Conservation (phyloP, 2,113 vertebrate species). For the Mystacornis crossleyi region DNA sequence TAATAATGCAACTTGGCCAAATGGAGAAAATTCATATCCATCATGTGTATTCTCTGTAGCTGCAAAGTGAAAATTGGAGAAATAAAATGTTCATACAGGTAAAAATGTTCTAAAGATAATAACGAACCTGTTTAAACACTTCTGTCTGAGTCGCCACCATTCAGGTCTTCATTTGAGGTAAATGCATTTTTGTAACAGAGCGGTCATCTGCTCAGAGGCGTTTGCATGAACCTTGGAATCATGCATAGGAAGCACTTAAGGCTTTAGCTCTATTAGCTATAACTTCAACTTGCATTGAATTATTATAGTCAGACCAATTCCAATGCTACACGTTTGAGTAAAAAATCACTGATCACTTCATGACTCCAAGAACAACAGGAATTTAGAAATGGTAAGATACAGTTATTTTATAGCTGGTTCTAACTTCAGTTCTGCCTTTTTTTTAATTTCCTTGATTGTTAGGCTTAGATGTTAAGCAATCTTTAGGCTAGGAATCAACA, state of each 20-base stretch:
- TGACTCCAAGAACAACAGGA: not conserved
- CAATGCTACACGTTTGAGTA: not conserved
- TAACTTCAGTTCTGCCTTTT: not conserved
- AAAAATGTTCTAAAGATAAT: not conserved
- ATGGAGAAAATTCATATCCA: not conserved
- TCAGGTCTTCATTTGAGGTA: not conserved
- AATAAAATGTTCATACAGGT: not conserved
- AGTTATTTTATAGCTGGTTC: not conserved
- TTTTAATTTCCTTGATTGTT: not conserved
- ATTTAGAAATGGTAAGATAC: not conserved
- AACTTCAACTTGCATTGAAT: not conserved
- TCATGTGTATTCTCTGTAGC: not conserved
- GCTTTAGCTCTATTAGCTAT: not conserved
- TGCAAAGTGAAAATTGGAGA: not conserved
- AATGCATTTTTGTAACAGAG: not conserved
- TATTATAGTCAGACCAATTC: not conserved
- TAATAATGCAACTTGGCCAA: constrained; percentile 7
- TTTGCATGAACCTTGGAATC: not conserved
- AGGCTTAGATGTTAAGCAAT: not conserved
- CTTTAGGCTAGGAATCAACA: not conserved
- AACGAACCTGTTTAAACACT: not conserved
- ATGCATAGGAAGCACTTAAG: not conserved
- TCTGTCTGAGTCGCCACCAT: not conserved
- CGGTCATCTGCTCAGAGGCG: not conserved
- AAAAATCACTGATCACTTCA: not conserved